phyloP scores from a whole-genome alignment of 1,140 invertebrate genomes.

The Caerostris darwini region DNA sequence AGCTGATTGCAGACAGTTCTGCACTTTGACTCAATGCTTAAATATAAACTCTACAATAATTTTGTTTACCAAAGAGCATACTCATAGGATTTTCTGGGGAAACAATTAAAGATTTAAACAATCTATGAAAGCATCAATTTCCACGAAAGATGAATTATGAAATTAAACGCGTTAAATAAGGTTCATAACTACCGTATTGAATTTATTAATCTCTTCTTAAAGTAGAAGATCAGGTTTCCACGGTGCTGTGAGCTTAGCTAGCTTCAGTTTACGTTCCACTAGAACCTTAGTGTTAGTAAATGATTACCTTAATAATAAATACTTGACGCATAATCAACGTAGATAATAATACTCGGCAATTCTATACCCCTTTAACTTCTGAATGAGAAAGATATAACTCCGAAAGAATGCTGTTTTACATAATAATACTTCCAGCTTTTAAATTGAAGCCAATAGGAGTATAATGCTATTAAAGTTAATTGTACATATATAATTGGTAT shows the following conservation, averaged over 20 bases:
- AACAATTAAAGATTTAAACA: not conserved
- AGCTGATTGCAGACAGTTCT: constrained; percentile 20
- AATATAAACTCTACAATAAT: not conserved
- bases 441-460: not conserved
- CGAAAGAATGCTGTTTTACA: not conserved
- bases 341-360: not conserved
- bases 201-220: not conserved
- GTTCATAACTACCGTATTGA: not conserved
- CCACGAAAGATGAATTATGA: not conserved
- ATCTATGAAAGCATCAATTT: not conserved
- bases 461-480: not conserved
- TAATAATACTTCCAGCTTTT: not conserved
- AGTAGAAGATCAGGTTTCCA: not conserved
- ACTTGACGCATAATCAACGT: not conserved
- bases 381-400: not conserved
- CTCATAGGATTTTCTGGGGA: not conserved
- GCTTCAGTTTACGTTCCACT: not conserved
- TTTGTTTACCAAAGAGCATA: not conserved
- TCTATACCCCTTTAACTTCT: not conserved
- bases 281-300: not conserved
- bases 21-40: not conserved
- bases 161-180: not conserved
- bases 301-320: not conserved
- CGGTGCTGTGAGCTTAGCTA: not conserved
- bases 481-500: not conserved